Percentiles rank a stretch among this genome's conserved stretches.
phyloP scores from a whole-genome alignment of 2,888 invertebrate genomes.

The Drosophila mimetica region DNA sequence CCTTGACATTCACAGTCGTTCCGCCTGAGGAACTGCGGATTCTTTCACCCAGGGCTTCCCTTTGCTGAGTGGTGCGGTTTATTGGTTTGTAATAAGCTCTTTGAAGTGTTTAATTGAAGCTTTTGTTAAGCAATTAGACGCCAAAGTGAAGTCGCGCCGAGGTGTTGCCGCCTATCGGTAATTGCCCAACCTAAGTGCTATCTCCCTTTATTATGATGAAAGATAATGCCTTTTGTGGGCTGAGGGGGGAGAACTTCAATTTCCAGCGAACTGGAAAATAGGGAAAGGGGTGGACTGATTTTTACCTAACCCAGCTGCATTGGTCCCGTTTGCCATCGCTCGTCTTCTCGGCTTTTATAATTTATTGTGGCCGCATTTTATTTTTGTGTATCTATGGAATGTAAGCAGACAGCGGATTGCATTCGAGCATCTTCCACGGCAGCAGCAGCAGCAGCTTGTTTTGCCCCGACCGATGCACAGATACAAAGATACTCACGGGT shows the following conservation, averaged over 20 bases:
- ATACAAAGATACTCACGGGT: slow-evolving; percentile 24
- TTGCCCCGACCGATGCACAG: slow-evolving; percentile 17
- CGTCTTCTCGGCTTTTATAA: slow-evolving; percentile 60
- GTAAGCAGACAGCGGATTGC: slow-evolving; percentile 52
- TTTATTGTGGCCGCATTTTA: slow-evolving; percentile 80
- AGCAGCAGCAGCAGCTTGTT: slow-evolving; percentile 4
- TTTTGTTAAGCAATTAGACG: slow-evolving; percentile 80
- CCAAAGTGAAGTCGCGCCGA: slow-evolving; percentile 64
- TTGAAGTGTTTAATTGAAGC: slow-evolving; percentile 79
- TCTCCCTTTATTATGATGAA: slow-evolving; percentile 30
- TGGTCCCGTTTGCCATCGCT: slow-evolving; percentile 14
- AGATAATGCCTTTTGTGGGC: slow-evolving; percentile 16
- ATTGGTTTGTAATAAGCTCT: slow-evolving; percentile 79
- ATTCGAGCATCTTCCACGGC: slow-evolving; percentile 68
- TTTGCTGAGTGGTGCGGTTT: slow-evolving; percentile 64
- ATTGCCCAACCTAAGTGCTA: slow-evolving; percentile 61
- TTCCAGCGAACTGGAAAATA: slow-evolving; percentile 16
- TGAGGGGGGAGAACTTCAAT: slow-evolving; percentile 21
- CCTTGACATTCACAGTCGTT: slow-evolving; percentile 74
- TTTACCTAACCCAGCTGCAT: slow-evolving; percentile 27
- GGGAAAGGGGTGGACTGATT: slow-evolving; percentile 6
- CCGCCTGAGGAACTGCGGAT: slow-evolving; percentile 53
- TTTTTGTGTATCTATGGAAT: slow-evolving; percentile 82
- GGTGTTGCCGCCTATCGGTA: slow-evolving; percentile 68
- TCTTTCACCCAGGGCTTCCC: slow-evolving; percentile 44